Conservation (phyloP, 2,797 vertebrate species). For the Smutsia gigantea region DNA sequence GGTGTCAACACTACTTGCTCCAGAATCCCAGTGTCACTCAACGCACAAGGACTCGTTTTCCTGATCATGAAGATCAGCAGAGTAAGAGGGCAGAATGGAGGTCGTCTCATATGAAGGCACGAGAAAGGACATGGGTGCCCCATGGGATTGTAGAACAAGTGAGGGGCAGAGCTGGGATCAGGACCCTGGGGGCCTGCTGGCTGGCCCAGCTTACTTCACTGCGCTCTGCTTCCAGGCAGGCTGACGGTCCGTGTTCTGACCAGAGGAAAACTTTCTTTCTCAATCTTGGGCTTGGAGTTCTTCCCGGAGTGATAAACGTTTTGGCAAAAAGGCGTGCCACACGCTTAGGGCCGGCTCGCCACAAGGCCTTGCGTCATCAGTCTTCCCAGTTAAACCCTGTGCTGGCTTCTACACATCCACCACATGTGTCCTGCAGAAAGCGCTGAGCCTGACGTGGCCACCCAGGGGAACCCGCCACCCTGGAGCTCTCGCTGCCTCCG, state of each 20-base stretch:
- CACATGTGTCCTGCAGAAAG: not conserved
- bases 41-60: not conserved
- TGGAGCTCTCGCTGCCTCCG: not conserved
- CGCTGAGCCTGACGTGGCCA: not conserved
- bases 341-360: not conserved
- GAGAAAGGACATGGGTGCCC: not conserved
- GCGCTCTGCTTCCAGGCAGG: accelerated
- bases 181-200: not conserved
- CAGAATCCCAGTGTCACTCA: not conserved
- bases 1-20: too few species aligned
- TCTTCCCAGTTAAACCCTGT: not conserved
- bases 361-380: not conserved
- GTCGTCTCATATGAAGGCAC: not conserved
- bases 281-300: not conserved
- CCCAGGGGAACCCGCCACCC: not conserved
- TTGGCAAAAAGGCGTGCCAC: not conserved
- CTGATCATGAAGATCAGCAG: not conserved
- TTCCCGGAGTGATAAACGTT: not conserved
- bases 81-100: not conserved
- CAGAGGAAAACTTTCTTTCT: not conserved
- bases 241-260: not conserved
- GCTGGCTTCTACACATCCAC: not conserved
- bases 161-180: not conserved
- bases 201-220: not conserved
- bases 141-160: too few species aligned